Conservation (phyloP, 2,888 invertebrate species). For the Zygothrica quintamaculata region DNA sequence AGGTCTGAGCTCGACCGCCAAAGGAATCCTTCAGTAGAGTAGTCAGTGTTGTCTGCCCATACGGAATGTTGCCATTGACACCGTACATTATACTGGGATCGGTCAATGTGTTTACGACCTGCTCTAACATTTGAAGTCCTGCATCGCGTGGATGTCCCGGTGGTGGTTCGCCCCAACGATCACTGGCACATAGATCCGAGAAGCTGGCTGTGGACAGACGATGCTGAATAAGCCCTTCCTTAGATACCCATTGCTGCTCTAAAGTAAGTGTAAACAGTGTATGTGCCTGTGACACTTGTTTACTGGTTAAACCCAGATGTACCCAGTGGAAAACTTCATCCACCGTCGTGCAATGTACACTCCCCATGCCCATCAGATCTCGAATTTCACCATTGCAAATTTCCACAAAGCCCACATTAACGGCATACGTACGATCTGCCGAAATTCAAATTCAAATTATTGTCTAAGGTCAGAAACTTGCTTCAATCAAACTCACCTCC, state of each 20-base stretch:
- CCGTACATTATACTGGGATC: slow-evolving; percentile 83
- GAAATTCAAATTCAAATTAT: not conserved
- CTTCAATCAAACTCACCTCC: slow-evolving; percentile 61
- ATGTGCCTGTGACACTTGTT: slow-evolving; percentile 84
- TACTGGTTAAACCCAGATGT: slow-evolving; percentile 87
- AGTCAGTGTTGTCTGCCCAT: slow-evolving; percentile 88
- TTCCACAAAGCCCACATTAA: slow-evolving; percentile 90
- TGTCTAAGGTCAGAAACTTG: not conserved
- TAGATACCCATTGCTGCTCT: slow-evolving; percentile 90
- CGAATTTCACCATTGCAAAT: slow-evolving; percentile 88
- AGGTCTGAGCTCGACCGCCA: slow-evolving; percentile 90
- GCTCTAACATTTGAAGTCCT: slow-evolving; percentile 88
- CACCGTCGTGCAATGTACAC: slow-evolving; percentile 87
- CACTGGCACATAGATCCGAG: slow-evolving; percentile 88
- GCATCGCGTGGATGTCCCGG: slow-evolving; percentile 86
- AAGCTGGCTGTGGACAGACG: slow-evolving; percentile 90
- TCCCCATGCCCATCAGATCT: slow-evolving; percentile 86
- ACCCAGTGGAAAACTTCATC: slow-evolving; percentile 90
- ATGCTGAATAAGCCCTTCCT: slow-evolving; percentile 89
- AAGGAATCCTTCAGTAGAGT: slow-evolving; percentile 90
- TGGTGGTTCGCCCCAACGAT: slow-evolving; percentile 85
- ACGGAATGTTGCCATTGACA: slow-evolving; percentile 83
- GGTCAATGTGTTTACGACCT: slow-evolving; percentile 87
- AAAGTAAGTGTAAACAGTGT: slow-evolving; percentile 90
- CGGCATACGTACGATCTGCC: slow-evolving; percentile 87